Conservation (phyloP, 2,113 vertebrate genomes). For the Zosterops japonicus region DNA sequence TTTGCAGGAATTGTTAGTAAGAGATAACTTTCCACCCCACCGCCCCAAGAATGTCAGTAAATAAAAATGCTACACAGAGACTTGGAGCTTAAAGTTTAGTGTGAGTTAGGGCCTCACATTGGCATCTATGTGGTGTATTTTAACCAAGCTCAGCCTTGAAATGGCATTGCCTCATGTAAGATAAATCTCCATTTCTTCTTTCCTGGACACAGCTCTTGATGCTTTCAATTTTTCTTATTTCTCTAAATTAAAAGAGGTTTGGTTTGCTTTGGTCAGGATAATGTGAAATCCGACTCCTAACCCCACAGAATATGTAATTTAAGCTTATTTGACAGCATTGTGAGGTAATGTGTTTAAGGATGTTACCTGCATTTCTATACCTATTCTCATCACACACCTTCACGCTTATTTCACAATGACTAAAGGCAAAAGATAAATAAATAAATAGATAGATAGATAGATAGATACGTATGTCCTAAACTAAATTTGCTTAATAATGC, state of each 20-base stretch:
- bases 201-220: not conserved
- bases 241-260: not conserved
- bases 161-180: not conserved
- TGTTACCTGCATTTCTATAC: not conserved
- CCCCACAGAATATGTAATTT: not conserved
- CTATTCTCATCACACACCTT: not conserved
- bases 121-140: not conserved
- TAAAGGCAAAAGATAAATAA: not conserved
- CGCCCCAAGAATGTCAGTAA: not conserved
- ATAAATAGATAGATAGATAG: not conserved
- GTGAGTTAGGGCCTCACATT: not conserved
- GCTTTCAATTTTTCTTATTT: not conserved
- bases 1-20: not conserved
- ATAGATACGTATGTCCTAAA: not conserved
- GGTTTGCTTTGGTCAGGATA: not conserved
- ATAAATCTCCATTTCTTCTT: not conserved
- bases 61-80: not conserved
- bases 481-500: not conserved
- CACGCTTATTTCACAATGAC: not conserved
- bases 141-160: not conserved
- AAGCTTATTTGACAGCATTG: not conserved
- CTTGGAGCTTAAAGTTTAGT: not conserved
- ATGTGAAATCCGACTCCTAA: not conserved
- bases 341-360: not conserved
- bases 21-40: not conserved